Evolutionary conservation across 2,797 vertebrate species (phyloP), one percentile per base, ranked within the genome.

Genomic region (Ctenopoma kingsleyae): DNA sequence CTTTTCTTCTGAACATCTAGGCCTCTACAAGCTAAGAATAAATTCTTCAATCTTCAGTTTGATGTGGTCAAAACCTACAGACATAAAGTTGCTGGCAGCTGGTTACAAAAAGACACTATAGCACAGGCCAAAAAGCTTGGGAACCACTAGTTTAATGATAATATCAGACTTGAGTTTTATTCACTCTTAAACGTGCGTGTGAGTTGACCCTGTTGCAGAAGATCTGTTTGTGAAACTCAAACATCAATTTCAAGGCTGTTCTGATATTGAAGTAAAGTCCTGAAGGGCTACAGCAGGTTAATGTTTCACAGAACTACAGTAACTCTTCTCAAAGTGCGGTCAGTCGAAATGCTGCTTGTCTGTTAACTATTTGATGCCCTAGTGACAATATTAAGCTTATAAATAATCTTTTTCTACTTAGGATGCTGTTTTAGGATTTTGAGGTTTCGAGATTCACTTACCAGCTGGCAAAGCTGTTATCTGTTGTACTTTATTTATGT

Each of bases 341-440:
- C 11, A 40, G 16, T 27, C 41, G 41, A 67, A 64, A 25, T 50
- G 53, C 44, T 48, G 30, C 52, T 54, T 70, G n/a, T 32, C 12
- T 36, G 20, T 58, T 57, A 49, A n/a, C 10, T 19, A 15, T 38
- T 43, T 47, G 15, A 47, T 56, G 52, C 35, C 20, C 23, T 12
- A 43, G 40, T 22, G 46, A 41, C 43, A 22, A 8, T 52, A 44
- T 1, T 40, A 20, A 50, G 2, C 9, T 12, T 22, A 4, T 1
- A 52, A 19, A 23, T 32, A 17, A 44, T 13, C 43, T 20, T 8
- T 35, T 58, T 49, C 40, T 30, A n/a, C 9, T 3, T 6, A 11
- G 5, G 32, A 40, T 0, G 15, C 46, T n/a, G 36, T 3, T 49
- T 20, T 13, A 13, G 54, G 25, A 58, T 32, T 15, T 10, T 30